A percentile compares a stretch with the other conserved stretches of the same genome.
phyloP scores from a whole-genome alignment of 2,113 vertebrate species.

The Gnathonemus longibarbis region DNA sequence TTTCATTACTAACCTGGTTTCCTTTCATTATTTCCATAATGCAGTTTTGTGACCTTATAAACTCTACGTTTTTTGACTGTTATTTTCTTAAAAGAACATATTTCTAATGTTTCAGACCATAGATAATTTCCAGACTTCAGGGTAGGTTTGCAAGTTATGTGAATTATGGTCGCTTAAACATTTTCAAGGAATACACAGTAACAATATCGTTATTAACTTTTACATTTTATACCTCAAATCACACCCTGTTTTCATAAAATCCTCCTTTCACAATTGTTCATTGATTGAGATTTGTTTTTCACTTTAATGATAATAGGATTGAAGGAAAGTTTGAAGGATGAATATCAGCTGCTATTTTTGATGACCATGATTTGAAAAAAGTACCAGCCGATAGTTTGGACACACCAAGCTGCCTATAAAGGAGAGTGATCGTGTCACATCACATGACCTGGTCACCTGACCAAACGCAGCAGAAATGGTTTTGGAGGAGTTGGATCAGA shows the following conservation, averaged over 20 bases:
- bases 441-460: background rate
- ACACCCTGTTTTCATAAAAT: background rate
- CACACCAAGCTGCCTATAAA: background rate
- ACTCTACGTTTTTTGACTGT: constrained; percentile 7
- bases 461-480: background rate
- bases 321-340: background rate
- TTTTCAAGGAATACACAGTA: background rate
- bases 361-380: background rate
- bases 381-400: background rate
- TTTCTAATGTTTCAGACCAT: background rate
- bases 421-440: background rate
- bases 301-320: background rate
- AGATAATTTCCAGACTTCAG: background rate
- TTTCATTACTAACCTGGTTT: constrained; percentile 22
- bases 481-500: background rate
- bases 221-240: background rate
- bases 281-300: background rate
- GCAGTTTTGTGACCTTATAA: constrained; percentile 26
- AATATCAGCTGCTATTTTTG: background rate
- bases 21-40: constrained; percentile 15
- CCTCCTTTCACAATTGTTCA: background rate
- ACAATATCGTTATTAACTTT: background rate
- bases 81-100: background rate
- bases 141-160: background rate
- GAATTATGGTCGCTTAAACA: background rate